phyloP scores from a whole-genome alignment of 2,888 invertebrate genomes.

The Dusona sp. region DNA sequence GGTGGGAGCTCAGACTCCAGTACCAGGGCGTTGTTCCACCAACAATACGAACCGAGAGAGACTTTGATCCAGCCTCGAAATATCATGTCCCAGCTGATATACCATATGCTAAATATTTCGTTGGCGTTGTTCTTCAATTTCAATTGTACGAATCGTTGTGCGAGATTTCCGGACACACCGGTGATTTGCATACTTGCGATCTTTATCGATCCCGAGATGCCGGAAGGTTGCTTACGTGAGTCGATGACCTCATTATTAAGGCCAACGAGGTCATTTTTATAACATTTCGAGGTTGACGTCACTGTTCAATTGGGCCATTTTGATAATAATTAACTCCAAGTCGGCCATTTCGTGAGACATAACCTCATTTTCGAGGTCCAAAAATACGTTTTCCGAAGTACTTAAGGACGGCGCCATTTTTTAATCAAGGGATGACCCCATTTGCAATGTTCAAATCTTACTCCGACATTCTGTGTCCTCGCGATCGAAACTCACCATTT shows the following conservation, averaged over 20 bases:
- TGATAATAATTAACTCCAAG: no score
- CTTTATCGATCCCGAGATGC: slow-evolving; percentile 92
- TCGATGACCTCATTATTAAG: slow-evolving; percentile 47
- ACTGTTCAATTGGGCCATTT: no score
- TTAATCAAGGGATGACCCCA: no score
- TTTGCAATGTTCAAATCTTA: no score
- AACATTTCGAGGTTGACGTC: neutral
- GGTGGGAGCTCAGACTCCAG: slow-evolving; percentile 91
- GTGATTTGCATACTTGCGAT: slow-evolving; percentile 93
- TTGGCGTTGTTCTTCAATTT: slow-evolving; percentile 93
- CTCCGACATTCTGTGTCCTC: no score
- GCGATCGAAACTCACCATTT: no score
- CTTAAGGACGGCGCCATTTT: neutral
- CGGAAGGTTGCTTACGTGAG: slow-evolving; percentile 90
- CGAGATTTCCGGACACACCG: slow-evolving; percentile 89
- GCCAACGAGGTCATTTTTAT: neutral
- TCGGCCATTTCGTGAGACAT: no score
- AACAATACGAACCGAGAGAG: slow-evolving; percentile 88
- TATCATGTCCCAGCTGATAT: slow-evolving; percentile 92
- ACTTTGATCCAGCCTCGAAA: slow-evolving; percentile 94
- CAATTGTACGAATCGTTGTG: slow-evolving; percentile 94
- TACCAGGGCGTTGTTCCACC: slow-evolving; percentile 92
- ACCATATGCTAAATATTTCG: slow-evolving; percentile 89
- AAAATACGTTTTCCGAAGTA: no score
- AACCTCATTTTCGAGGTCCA: no score